These are phyloP conservation scores for Pungitius pungitius DNA, from an alignment of 2,113 vertebrate genomes.

Conservation along the genomic window DNA sequence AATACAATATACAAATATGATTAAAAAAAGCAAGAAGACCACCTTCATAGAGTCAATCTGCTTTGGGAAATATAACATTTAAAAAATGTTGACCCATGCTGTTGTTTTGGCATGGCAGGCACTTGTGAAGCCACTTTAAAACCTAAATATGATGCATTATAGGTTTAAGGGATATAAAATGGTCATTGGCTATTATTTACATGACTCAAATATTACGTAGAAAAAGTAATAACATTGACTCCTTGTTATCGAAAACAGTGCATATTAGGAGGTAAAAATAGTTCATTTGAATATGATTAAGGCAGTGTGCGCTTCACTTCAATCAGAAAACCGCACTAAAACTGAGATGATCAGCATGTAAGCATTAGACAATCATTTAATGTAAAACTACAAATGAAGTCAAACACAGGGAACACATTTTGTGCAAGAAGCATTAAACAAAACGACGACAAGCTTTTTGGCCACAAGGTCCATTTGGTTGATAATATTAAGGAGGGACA, in stretches of 20 bases:
- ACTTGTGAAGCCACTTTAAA: slow-evolving; percentile 29
- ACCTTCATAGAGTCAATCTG: slow-evolving; percentile 23
- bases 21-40: slow-evolving; percentile 26
- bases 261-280: slow-evolving; percentile 51
- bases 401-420: slow-evolving; percentile 5
- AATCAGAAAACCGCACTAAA: slow-evolving; percentile 39
- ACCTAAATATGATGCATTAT: slow-evolving; percentile 52
- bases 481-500: neutral
- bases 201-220: slow-evolving; percentile 53
- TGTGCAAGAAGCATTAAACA: slow-evolving; percentile 13
- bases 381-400: slow-evolving; percentile 28
- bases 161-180: slow-evolving; percentile 50
- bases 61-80: slow-evolving; percentile 1
- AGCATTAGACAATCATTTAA: slow-evolving; percentile 14
- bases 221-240: slow-evolving; percentile 42
- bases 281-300: slow-evolving; percentile 41
- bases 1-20: neutral
- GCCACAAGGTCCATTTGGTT: neutral
- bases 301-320: slow-evolving; percentile 52
- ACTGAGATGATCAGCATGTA: slow-evolving; percentile 66
- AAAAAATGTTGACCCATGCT: neutral
- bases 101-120: slow-evolving; percentile 17
- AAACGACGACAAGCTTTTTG: neutral
- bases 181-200: slow-evolving; percentile 57
- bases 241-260: slow-evolving; percentile 66